Evolutionary conservation across 92 coral and sea anemone genomes (phyloP).

Genomic region (Desmophyllum pertusum): DNA sequence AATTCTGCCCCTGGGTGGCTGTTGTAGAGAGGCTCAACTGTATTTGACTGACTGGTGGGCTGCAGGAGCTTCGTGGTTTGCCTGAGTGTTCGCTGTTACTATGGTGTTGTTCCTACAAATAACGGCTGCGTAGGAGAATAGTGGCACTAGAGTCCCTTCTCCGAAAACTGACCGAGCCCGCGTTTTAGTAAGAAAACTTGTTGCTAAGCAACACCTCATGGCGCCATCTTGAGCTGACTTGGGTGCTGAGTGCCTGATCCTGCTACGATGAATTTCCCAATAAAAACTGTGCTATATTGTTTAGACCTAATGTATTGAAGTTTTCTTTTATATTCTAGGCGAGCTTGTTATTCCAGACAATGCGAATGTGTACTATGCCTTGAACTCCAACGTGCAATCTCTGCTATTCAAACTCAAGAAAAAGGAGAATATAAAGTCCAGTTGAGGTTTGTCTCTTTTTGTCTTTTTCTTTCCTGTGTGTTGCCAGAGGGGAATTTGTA

Average conservation of each 20-base stretch:
- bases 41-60: too few relatives aligned
- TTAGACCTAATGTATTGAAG: neutral
- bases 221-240: neutral
- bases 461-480: neutral
- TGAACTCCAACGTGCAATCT: conserved; percentile 82
- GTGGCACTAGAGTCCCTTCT: too few relatives aligned
- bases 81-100: too few relatives aligned
- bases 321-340: conserved; percentile 52
- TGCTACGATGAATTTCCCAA: neutral
- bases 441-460: conserved; percentile 14
- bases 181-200: neutral
- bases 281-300: neutral
- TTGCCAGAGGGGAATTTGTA: too few relatives aligned
- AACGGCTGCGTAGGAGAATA: too few relatives aligned
- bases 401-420: conserved; percentile 80
- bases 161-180: neutral
- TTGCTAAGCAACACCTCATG: neutral
- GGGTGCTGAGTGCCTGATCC: too few relatives aligned
- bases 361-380: conserved; percentile 92
- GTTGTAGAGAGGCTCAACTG: too few relatives aligned
- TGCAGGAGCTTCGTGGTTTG: too few relatives aligned
- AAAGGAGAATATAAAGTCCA: conserved; percentile 12
- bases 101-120: too few relatives aligned
- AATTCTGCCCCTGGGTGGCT: too few relatives aligned
- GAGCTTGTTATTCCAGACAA: conserved; percentile 83